phyloP scores from a whole-genome alignment of 2,797 vertebrate genomes.

The Gouania willdenowi region DNA sequence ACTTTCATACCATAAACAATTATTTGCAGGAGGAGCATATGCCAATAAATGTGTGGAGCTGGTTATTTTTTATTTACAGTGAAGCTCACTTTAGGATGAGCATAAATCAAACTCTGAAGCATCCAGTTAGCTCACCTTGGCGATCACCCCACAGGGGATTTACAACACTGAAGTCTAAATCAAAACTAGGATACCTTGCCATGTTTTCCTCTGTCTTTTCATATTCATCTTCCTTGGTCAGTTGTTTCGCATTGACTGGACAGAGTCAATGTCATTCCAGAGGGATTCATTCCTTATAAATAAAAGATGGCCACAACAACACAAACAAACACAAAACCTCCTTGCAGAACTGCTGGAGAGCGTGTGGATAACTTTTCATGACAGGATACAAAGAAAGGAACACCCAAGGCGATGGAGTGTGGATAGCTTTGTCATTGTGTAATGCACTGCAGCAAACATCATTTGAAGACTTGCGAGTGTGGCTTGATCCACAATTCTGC shows the following conservation, averaged over 20 bases:
- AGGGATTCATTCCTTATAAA: slow-evolving; percentile 34
- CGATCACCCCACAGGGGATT: slow-evolving; percentile 20
- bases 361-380: neutral
- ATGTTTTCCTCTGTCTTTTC: neutral
- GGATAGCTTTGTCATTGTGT: neutral
- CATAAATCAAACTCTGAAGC: neutral
- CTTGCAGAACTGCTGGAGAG: neutral
- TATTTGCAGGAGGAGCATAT: too few relatives aligned
- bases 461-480: too few relatives aligned
- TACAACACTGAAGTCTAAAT: slow-evolving; percentile 3
- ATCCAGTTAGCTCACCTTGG: slow-evolving; percentile 4
- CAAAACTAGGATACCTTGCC: neutral
- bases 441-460: too few relatives aligned
- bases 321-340: neutral
- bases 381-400: neutral
- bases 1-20: too few relatives aligned
- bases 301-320: slow-evolving; percentile 38
- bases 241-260: slow-evolving; percentile 16
- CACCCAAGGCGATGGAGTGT: neutral
- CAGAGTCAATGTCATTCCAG: slow-evolving; percentile 11
- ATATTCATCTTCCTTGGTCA: slow-evolving; percentile 23
- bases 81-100: slow-evolving; percentile 1
- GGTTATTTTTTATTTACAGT: neutral
- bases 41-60: neutral
- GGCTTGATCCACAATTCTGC: too few relatives aligned